Percentiles rank a stretch among this genome's conserved stretches.
Evolutionary conservation across 2,113 vertebrate species (phyloP).

Genomic region (Kobus ellipsiprymnus): DNA sequence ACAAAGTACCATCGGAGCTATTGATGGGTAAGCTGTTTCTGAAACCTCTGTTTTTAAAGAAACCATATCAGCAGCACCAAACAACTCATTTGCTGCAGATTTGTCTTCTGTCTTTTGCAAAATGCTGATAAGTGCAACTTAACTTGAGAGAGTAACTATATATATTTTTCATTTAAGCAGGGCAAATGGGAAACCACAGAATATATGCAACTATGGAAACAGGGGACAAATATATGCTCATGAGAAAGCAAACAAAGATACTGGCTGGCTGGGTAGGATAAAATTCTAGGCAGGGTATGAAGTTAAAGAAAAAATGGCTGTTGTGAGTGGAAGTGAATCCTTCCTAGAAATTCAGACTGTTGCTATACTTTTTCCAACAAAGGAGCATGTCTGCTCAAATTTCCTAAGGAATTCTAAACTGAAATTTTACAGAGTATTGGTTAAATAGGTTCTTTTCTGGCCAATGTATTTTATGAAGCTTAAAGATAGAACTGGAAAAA

Average conservation of each 20-base stretch:
- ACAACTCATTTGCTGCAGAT: not conserved
- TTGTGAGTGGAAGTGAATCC: not conserved
- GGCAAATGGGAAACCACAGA: constrained; percentile 37
- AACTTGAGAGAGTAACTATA: constrained; percentile 24
- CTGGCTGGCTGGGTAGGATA: not conserved
- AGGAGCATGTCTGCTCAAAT: not conserved
- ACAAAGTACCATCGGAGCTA: constrained; percentile 13
- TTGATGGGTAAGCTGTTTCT: constrained; percentile 50
- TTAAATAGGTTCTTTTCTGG: not conserved
- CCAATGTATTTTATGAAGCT: not conserved
- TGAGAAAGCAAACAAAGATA: not conserved
- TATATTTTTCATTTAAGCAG: constrained; percentile 60
- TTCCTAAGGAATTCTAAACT: not conserved
- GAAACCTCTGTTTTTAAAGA: constrained; percentile 58
- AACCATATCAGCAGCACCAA: not conserved
- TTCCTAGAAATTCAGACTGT: not conserved
- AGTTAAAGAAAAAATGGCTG: not conserved
- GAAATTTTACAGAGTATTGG: not conserved
- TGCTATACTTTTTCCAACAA: not conserved
- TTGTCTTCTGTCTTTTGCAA: not conserved
- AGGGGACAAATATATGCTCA: not conserved
- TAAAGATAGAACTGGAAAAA: constrained; percentile 5
- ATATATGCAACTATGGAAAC: not conserved
- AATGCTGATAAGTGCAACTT: constrained; percentile 46
- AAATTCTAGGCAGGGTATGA: not conserved